Percentiles rank a stretch among this genome's conserved stretches.
phyloP scores from a whole-genome alignment of 2,888 invertebrate species.

The Cartodere bifasciata region DNA sequence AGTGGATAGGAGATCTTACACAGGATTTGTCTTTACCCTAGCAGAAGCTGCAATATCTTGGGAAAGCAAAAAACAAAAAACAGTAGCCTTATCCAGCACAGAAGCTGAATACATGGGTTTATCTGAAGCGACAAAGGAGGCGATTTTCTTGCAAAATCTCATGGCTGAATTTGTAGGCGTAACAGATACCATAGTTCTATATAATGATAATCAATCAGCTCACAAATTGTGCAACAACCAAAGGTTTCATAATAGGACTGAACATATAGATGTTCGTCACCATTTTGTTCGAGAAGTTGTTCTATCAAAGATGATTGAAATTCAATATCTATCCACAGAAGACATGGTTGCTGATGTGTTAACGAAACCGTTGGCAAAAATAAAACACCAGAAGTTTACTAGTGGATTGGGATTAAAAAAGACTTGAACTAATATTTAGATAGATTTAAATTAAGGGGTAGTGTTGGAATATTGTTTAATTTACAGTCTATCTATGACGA shows the following conservation, averaged over 20 bases:
- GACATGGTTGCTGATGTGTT: too few species aligned
- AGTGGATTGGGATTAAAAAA: too few species aligned
- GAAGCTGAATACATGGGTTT: constrained; percentile 22
- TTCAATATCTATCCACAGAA: too few species aligned
- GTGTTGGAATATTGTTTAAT: too few species aligned
- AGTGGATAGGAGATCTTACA: constrained; percentile 7
- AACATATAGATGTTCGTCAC: constrained; percentile 17
- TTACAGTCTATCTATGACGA: too few species aligned
- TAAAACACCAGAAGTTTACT: too few species aligned
- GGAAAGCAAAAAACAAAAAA: constrained; percentile 12
- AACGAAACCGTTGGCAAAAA: too few species aligned
- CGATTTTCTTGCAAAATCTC: constrained; percentile 15
- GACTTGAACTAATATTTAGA: too few species aligned
- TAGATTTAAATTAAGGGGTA: too few species aligned
- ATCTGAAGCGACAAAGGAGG: constrained; percentile 18
- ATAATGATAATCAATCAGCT: constrained; percentile 17
- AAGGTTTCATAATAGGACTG: constrained; percentile 12
- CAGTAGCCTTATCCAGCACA: constrained; percentile 20
- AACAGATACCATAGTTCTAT: constrained; percentile 6
- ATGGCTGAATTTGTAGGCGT: constrained; percentile 11
- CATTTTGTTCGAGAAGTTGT: constrained; percentile 14
- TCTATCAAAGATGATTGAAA: too few species aligned
- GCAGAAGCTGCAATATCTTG: constrained; percentile 6
- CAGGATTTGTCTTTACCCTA: constrained; percentile 10
- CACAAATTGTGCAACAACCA: constrained; percentile 14